Percentiles rank a stretch among this genome's conserved stretches.
These are phyloP conservation scores for Agriopis aurantiaria DNA, from an alignment of 2,888 invertebrate species.

Conservation along the genomic window DNA sequence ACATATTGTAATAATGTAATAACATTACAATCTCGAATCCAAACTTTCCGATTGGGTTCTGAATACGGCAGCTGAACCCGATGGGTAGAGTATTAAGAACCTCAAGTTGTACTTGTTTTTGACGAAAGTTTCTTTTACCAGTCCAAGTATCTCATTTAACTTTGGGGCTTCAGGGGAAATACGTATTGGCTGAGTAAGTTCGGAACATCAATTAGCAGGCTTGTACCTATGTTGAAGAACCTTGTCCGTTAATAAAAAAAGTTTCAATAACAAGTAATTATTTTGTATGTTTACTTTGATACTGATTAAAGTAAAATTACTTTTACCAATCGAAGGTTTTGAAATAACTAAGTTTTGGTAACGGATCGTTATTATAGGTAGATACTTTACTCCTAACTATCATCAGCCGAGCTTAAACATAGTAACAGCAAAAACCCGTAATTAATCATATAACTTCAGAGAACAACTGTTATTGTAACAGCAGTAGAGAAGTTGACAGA, in stretches of 20 bases:
- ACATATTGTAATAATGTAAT: too few relatives aligned
- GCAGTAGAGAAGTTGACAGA: too few relatives aligned
- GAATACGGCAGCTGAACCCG: not conserved
- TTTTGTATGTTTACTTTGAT: not conserved
- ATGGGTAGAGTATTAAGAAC: not conserved
- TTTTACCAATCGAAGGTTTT: not conserved
- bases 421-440: too few relatives aligned
- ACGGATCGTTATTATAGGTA: not conserved
- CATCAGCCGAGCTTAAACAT: too few relatives aligned
- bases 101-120: not conserved
- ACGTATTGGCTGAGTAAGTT: conserved; percentile 4
- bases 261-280: not conserved
- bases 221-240: conserved; percentile 2
- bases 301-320: not conserved
- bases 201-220: conserved; percentile 11
- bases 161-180: conserved; percentile 13
- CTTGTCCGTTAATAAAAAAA: not conserved
- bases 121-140: conserved; percentile 8
- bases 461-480: too few relatives aligned
- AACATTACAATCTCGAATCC: too few relatives aligned
- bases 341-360: not conserved
- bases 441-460: too few relatives aligned
- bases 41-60: too few relatives aligned
- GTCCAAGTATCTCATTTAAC: conserved; percentile 15
- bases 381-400: too few relatives aligned